Evolutionary conservation across 2,113 vertebrate genomes (phyloP), one percentile per base, ranked within the genome.

Genomic region (Ceratotherium simum): DNA sequence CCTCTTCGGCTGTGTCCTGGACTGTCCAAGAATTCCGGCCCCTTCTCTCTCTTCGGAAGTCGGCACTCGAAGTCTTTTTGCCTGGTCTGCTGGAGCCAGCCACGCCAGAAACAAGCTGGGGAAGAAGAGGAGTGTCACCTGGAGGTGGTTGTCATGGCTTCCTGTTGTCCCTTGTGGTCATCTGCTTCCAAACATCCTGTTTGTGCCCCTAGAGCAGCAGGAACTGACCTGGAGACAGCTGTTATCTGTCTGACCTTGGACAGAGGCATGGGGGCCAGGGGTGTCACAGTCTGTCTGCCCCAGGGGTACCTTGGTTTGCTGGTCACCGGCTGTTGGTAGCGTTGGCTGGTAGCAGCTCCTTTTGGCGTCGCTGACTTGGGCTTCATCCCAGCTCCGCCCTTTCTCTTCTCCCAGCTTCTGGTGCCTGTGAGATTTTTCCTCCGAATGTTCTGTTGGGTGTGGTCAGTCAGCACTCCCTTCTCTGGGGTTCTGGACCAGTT

Each of bases 101-200:
- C n/a, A 27, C 0, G 1, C 23, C 8, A 8, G 83, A 92, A 92
- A 31, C 46, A 48, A 29, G 62, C 78, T 48, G 27, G 29, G 78
- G 42, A n/a, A 54, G 75, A 83, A 42, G 82, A 93, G 42, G 23
- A 17, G 14, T 0, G 8, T 94, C 89, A 91, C 94, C 95, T 97
- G 94, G 96, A 92, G 67, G 60, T 36, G 23, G 90, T 89, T 84
- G 79, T 92, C 80, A 56, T 60, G 67, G 64, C 90, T 98, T 94
- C 97, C 94, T 73, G 92, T 88, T 80, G 81, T 87, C 83, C 86
- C 75, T 97, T 94, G 81, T 81, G 86, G 70, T 96, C 94, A 73
- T 85, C 70, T 60, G 87, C 54, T 95, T 81, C 80, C 62, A 97
- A 87, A 97, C 95, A 97, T 98, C 96, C 98, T 98, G 97, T 98